A percentile compares a stretch with the other conserved stretches of the same genome.
These are phyloP conservation scores for Propithecus perrieri DNA, from an alignment of 2,797 vertebrate genomes.

Conservation along the genomic window DNA sequence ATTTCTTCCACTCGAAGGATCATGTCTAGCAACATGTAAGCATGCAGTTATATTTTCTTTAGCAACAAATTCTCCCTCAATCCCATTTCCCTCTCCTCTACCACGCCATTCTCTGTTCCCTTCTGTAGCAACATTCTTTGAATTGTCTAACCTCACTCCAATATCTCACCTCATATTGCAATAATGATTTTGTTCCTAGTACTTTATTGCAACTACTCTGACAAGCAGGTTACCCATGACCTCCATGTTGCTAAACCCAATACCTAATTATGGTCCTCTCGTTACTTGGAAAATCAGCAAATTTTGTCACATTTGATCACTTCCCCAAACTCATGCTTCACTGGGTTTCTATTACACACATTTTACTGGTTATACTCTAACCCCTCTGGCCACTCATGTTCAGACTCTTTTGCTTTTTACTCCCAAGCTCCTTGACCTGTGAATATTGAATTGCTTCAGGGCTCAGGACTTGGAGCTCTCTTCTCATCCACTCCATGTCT, in stretches of 20 bases:
- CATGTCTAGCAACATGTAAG: background rate
- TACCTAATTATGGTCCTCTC: background rate
- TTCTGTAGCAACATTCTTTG: background rate
- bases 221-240: background rate
- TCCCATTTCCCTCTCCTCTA: background rate
- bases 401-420: background rate
- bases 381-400: background rate
- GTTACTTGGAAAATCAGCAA: background rate
- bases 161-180: background rate
- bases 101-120: background rate
- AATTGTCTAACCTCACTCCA: background rate
- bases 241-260: background rate
- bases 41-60: background rate
- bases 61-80: background rate
- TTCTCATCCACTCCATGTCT: background rate
- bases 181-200: background rate
- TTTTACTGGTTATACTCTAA: background rate
- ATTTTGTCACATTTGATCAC: background rate
- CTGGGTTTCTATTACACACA: background rate
- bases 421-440: background rate
- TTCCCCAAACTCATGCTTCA: background rate
- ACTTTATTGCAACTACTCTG: background rate
- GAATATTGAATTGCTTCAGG: background rate
- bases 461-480: background rate
- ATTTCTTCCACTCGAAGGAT: accelerated